These are phyloP conservation scores for Platichthys stellatus DNA, from an alignment of 2,113 vertebrate genomes.

Conservation along the genomic window DNA sequence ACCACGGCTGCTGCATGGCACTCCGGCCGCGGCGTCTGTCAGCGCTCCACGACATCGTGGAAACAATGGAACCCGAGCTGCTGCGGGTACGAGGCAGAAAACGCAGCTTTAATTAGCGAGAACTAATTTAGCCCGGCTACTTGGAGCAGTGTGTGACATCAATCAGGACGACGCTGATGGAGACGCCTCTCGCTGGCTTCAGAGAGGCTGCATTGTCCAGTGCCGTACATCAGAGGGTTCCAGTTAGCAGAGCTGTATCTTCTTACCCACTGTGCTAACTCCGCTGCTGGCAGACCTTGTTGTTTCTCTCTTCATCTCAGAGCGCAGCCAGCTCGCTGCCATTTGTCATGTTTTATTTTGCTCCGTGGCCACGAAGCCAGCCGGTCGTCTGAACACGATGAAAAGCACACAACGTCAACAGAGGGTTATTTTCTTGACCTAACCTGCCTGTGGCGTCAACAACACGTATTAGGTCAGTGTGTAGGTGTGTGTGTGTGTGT, in stretches of 20 bases:
- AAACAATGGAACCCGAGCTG: conserved; percentile 57
- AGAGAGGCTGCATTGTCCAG: conserved; percentile 18
- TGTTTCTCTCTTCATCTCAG: conserved; percentile 49
- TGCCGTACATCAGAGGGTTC: conserved; percentile 48
- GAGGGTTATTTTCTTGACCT: conserved; percentile 50
- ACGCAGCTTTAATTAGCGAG: conserved; percentile 47
- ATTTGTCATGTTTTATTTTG: conserved; percentile 74
- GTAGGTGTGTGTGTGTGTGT: conserved; percentile 43
- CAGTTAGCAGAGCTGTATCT: conserved; percentile 54
- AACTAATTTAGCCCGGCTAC: conserved; percentile 51
- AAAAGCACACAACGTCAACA: conserved; percentile 53
- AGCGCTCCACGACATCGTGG: conserved; percentile 26
- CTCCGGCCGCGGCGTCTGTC: conserved; percentile 24
- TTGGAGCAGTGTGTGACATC: conserved; percentile 65
- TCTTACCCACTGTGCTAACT: conserved; percentile 62
- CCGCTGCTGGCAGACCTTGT: conserved; percentile 50
- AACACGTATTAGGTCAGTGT: conserved; percentile 35
- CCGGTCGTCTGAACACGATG: conserved; percentile 1
- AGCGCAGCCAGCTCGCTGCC: conserved; percentile 50
- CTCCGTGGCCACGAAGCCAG: conserved; percentile 33
- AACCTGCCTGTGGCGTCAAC: conserved; percentile 60
- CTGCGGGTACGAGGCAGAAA: conserved; percentile 5
- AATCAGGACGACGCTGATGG: conserved; percentile 35
- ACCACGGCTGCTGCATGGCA: background rate
- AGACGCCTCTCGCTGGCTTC: conserved; percentile 39